phyloP scores from a whole-genome alignment of 1,140 invertebrate genomes.

The Theocolax elegans region DNA sequence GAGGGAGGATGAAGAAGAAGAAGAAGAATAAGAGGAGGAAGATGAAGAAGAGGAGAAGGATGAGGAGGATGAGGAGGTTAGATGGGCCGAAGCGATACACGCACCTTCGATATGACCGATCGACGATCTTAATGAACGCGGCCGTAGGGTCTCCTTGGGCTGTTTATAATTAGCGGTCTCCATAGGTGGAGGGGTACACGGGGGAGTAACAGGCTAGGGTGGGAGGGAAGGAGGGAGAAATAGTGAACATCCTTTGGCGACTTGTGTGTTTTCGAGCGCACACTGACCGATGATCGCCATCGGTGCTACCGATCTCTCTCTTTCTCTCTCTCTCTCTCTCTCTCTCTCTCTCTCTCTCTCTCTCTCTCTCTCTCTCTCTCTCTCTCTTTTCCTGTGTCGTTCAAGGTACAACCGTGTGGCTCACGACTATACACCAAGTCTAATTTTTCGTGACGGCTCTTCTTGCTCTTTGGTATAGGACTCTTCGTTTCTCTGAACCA shows the following conservation, averaged over 20 bases:
- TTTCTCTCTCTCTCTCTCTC: neutral
- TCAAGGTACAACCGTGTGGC: neutral
- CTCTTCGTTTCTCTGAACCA: too few species aligned
- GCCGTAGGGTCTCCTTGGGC: too few species aligned
- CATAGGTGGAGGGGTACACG: neutral
- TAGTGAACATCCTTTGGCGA: conserved; percentile 31
- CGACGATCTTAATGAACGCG: conserved; percentile 30
- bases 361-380: neutral
- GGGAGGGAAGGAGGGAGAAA: conserved; percentile 12
- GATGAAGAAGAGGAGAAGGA: too few species aligned
- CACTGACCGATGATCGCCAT: conserved; percentile 36
- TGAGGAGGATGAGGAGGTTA: too few species aligned
- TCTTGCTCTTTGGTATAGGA: too few species aligned
- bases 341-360: neutral
- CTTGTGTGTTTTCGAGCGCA: conserved; percentile 33
- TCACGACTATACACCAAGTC: too few species aligned
- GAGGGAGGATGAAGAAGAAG: too few species aligned
- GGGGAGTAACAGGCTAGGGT: neutral
- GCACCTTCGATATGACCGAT: conserved; percentile 21
- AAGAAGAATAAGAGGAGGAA: too few species aligned
- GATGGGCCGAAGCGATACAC: too few species aligned
- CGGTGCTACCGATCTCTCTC: conserved; percentile 26
- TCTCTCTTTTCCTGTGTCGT: neutral
- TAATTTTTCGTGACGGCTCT: too few species aligned
- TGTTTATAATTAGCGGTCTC: conserved; percentile 39